Percentiles rank a stretch among this genome's conserved stretches.
phyloP scores from a whole-genome alignment of 2,797 vertebrate genomes.

The Cryptoblepharus egeriae region DNA sequence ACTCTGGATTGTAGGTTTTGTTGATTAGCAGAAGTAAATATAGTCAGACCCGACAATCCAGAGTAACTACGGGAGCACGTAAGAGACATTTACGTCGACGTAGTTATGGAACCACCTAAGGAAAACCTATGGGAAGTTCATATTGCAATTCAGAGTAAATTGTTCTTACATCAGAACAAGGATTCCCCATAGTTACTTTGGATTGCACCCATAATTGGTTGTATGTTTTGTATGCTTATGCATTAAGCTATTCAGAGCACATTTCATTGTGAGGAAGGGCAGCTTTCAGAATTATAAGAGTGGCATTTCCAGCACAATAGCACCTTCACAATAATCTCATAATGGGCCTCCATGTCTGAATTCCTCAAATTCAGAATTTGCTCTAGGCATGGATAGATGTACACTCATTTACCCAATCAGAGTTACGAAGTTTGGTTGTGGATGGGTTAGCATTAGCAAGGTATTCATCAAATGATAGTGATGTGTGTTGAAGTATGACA shows the following conservation, averaged over 20 bases:
- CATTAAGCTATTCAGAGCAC: background rate
- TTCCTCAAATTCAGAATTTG: background rate
- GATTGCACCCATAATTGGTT: no score
- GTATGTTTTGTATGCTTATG: background rate
- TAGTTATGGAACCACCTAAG: no score
- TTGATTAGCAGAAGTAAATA: background rate
- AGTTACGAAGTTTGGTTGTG: background rate
- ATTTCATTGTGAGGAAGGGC: background rate
- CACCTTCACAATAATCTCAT: background rate
- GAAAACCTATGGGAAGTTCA: no score
- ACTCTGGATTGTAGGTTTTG: no score
- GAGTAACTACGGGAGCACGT: no score
- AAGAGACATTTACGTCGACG: no score
- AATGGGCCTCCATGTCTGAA: background rate
- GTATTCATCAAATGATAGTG: no score
- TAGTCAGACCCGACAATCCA: no score
- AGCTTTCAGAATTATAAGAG: background rate
- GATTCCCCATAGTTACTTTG: no score
- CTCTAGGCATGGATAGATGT: background rate
- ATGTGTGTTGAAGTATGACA: background rate
- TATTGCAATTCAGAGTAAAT: no score
- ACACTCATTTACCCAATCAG: background rate
- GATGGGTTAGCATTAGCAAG: background rate
- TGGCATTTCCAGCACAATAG: background rate
- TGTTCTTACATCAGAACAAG: no score